These are phyloP conservation scores for Adelosebastes latens DNA, from an alignment of 2,797 vertebrate species.

Conservation along the genomic window DNA sequence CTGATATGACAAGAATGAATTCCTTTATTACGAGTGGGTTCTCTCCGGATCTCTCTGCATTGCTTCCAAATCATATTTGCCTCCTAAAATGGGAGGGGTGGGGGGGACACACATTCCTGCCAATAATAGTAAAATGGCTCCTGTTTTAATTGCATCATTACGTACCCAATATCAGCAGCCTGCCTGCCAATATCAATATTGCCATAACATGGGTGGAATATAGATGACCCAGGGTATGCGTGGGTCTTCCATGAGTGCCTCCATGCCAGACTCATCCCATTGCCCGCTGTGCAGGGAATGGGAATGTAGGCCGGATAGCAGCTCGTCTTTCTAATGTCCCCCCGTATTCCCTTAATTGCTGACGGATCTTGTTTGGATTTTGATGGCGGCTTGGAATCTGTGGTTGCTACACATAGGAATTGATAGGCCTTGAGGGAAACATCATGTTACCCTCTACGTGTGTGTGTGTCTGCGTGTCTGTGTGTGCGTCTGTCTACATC, in stretches of 20 bases:
- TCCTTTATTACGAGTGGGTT: conserved; percentile 82
- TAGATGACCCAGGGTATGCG: conserved; percentile 87
- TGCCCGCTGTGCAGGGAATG: conserved; percentile 82
- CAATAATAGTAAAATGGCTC: conserved; percentile 88
- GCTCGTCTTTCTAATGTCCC: conserved; percentile 88
- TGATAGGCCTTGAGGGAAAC: conserved; percentile 84
- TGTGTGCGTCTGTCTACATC: conserved; percentile 35
- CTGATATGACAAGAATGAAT: conserved; percentile 82
- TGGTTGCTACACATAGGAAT: conserved; percentile 84
- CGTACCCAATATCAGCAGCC: conserved; percentile 87
- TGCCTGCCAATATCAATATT: conserved; percentile 90
- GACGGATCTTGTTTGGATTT: conserved; percentile 87
- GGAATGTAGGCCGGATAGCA: conserved; percentile 81
- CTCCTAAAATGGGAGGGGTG: conserved; percentile 77
- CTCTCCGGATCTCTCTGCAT: conserved; percentile 78
- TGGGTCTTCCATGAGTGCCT: conserved; percentile 80
- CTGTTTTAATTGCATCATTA: conserved; percentile 90
- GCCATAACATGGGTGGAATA: conserved; percentile 86
- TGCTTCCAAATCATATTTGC: conserved; percentile 87
- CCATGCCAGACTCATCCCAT: conserved; percentile 79
- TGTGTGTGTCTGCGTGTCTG: conserved; percentile 10
- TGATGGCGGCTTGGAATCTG: conserved; percentile 82
- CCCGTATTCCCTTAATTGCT: conserved; percentile 86
- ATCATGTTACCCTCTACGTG: conserved; percentile 72
- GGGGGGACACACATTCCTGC: conserved; percentile 70